Conservation (phyloP, 2,888 invertebrate genomes). For the Tenthredo amoena region DNA sequence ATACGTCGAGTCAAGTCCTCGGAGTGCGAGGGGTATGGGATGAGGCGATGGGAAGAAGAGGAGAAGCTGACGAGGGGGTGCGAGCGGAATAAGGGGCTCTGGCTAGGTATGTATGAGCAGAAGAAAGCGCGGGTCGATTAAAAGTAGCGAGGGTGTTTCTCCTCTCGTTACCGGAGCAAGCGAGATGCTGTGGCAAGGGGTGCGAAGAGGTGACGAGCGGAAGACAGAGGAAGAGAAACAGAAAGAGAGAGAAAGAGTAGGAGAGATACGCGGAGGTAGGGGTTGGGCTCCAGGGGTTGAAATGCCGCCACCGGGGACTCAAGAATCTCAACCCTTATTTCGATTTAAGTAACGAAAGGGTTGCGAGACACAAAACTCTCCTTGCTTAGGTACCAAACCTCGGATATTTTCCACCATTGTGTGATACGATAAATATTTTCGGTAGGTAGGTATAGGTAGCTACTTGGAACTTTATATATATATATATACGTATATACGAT, state of each 20-base stretch:
- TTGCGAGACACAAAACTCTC: slow-evolving; percentile 62
- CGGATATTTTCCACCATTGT: slow-evolving; percentile 15
- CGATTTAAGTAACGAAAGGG: slow-evolving; percentile 74
- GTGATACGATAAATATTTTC: slow-evolving; percentile 13
- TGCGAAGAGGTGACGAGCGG: slow-evolving; percentile 50
- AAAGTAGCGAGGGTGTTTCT: slow-evolving; percentile 79
- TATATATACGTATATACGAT: neutral
- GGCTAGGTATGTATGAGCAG: slow-evolving; percentile 77
- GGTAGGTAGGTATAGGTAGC: neutral
- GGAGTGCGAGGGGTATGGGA: slow-evolving; percentile 61
- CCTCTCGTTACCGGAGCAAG: slow-evolving; percentile 77
- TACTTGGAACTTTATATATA: neutral
- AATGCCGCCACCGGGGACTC: slow-evolving; percentile 60
- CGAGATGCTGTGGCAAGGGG: slow-evolving; percentile 60
- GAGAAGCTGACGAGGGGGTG: slow-evolving; percentile 61
- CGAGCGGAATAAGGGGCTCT: slow-evolving; percentile 63
- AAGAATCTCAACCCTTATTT: slow-evolving; percentile 75
- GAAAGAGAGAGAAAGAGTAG: slow-evolving; percentile 50
- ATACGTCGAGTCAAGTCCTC: slow-evolving; percentile 59
- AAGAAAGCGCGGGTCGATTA: slow-evolving; percentile 79
- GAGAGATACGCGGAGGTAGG: slow-evolving; percentile 56
- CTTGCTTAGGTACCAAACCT: slow-evolving; percentile 11
- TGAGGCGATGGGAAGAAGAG: slow-evolving; percentile 57
- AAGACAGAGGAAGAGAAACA: slow-evolving; percentile 52
- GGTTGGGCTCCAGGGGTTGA: slow-evolving; percentile 58